phyloP scores from a whole-genome alignment of 1,140 invertebrate genomes.

The Spodoptera litura region DNA sequence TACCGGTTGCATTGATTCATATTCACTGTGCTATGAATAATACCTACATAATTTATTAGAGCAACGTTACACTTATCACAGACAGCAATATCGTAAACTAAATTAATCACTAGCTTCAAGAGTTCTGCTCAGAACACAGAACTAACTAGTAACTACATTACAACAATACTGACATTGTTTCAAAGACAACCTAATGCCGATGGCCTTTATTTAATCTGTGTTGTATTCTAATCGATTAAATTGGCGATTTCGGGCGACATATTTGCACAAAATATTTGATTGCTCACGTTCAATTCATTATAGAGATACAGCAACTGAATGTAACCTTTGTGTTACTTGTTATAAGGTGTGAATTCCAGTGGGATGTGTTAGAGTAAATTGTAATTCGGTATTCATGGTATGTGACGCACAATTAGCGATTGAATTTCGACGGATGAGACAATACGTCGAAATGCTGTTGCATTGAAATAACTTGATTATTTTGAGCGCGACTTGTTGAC shows the following conservation, averaged over 20 bases:
- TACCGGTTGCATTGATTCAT: too few species aligned
- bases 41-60: neutral
- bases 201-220: constrained; percentile 6
- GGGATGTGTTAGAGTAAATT: neutral
- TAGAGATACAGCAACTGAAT: neutral
- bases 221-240: constrained; percentile 9
- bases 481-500: constrained; percentile 1
- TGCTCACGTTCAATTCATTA: neutral
- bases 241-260: constrained; percentile 23
- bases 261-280: constrained; percentile 9
- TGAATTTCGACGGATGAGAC: constrained; percentile 24
- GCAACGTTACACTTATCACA: neutral
- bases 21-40: neutral
- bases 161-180: constrained; percentile 21
- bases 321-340: neutral
- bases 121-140: neutral
- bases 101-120: neutral
- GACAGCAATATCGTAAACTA: neutral
- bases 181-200: neutral
- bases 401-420: constrained; percentile 32
- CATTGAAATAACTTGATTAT: constrained; percentile 30
- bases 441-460: neutral
- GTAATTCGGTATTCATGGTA: constrained; percentile 27
- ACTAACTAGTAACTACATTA: neutral
- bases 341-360: neutral